Base-by-base conservation (phyloP, 2,888 invertebrate genomes). In the Epirrhoe tristata region DNA sequence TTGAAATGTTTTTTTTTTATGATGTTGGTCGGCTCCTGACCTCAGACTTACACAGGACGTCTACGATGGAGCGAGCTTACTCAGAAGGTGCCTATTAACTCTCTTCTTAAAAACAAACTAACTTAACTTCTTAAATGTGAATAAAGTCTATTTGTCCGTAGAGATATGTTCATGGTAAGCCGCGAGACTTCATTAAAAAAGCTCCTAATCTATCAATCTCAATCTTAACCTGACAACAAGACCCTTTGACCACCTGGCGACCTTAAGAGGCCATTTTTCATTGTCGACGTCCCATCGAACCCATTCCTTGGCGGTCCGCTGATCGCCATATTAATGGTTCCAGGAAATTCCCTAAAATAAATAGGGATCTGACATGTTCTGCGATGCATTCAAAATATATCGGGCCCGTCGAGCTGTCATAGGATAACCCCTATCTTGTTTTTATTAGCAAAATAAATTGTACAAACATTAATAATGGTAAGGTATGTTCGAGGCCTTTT, bases 381-480 rank as follows among this genome's bases (percentile, higher is more conserved):
- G 69, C 85, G 87, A 86, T 88, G 91, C 90, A 91, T 91, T 70
- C 88, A 84, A 89, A 87, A 92, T 89, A 88, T 89, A 91, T 88
- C 81, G 86, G 83, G 82, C 79, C 55, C 78, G 66, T 72, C 39
- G 10, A 43, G 81, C 81, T 82, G 75, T 77, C 82, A 81, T 86
- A 4, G 1, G 4, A 12, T 43, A 43, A 5, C 4, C 2, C 39
- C 12, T 12, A 43, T 43, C 36, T 36, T 8, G 36, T 8, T 34
- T 34, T 34, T 34, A 34, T 10, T 36, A 43, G 39, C 5, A 12
- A 43, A 43, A 43, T 43, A 43, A 43, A 12, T 43, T 43, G 39
- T 43, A 24, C 24, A 24, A 24, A 24, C 24, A 24, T 3, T 36
- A 36, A 1, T 36, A 36, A 10, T 36, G 6, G n/a, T n/a, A n/a